Conservation (phyloP, 2,888 invertebrate genomes). For the Scaptomyza parva region DNA sequence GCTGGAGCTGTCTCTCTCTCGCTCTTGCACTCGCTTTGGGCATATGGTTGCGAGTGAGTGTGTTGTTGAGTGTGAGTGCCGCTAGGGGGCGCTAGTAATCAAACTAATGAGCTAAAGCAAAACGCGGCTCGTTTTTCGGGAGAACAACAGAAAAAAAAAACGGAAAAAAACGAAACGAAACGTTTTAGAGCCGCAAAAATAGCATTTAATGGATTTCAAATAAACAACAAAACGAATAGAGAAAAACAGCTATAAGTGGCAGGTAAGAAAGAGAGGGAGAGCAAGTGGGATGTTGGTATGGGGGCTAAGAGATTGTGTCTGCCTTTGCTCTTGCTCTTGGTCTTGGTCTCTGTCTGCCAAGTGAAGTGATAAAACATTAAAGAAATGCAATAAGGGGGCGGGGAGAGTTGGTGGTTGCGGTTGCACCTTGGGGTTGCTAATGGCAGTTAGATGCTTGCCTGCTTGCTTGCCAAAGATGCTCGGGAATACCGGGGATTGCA, state of each 20-base stretch:
- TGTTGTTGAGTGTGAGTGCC: slow-evolving; percentile 12
- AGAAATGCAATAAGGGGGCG: slow-evolving; percentile 47
- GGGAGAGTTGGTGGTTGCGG: background rate
- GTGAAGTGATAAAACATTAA: slow-evolving; percentile 79
- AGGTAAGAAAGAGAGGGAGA: slow-evolving; percentile 22
- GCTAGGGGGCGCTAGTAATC: slow-evolving; percentile 73
- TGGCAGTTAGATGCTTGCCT: slow-evolving; percentile 54
- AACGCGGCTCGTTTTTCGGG: slow-evolving; percentile 21
- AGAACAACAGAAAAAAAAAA: background rate
- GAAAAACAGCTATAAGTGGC: slow-evolving; percentile 39
- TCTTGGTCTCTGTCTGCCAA: slow-evolving; percentile 53
- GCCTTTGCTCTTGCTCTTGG: no score
- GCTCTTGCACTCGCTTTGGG: no score
- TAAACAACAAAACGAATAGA: slow-evolving; percentile 35
- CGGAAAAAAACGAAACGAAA: background rate
- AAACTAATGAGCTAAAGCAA: slow-evolving; percentile 70
- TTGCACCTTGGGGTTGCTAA: slow-evolving; percentile 70
- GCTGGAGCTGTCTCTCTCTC: no score
- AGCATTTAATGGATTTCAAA: slow-evolving; percentile 84
- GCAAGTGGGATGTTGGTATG: background rate
- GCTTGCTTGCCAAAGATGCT: slow-evolving; percentile 27
- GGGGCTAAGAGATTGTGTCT: slow-evolving; percentile 37
- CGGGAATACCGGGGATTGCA: slow-evolving; percentile 18
- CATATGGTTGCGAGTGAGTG: background rate
- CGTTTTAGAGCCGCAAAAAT: slow-evolving; percentile 68